Conservation (phyloP, 2,888 invertebrate species). For the Drosophila setosimentum region DNA sequence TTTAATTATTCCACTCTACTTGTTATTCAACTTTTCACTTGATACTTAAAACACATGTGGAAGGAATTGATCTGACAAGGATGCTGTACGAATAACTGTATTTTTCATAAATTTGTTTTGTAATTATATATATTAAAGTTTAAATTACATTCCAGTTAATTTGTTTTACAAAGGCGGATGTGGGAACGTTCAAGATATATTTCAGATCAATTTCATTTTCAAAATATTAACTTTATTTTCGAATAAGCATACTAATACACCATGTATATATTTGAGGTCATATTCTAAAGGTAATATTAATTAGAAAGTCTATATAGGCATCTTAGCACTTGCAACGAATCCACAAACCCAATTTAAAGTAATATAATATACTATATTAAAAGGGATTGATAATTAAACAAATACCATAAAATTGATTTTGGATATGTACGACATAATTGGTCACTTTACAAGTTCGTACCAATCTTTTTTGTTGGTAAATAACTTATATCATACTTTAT, state of each 20-base stretch:
- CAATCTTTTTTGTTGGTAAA: background rate
- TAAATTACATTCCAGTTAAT: background rate
- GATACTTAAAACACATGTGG: background rate
- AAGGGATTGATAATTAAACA: background rate
- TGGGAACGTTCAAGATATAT: background rate
- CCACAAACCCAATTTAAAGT: background rate
- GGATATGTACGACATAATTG: background rate
- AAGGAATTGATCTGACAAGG: background rate
- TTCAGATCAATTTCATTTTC: background rate
- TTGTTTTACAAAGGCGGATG: background rate
- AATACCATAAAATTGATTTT: background rate
- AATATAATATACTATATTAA: no score
- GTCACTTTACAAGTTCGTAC: background rate
- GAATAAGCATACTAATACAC: background rate
- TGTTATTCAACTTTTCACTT: background rate
- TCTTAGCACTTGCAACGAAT: background rate
- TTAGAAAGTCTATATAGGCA: background rate
- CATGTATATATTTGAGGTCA: background rate
- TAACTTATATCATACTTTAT: conserved; percentile 19
- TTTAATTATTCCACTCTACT: background rate
- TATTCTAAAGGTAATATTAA: conserved; percentile 8
- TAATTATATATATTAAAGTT: no score
- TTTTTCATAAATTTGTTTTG: no score
- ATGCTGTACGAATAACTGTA: no score
- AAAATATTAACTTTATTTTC: no score